phyloP scores from a whole-genome alignment of 2,113 vertebrate species.

The Oophaga pumilio region DNA sequence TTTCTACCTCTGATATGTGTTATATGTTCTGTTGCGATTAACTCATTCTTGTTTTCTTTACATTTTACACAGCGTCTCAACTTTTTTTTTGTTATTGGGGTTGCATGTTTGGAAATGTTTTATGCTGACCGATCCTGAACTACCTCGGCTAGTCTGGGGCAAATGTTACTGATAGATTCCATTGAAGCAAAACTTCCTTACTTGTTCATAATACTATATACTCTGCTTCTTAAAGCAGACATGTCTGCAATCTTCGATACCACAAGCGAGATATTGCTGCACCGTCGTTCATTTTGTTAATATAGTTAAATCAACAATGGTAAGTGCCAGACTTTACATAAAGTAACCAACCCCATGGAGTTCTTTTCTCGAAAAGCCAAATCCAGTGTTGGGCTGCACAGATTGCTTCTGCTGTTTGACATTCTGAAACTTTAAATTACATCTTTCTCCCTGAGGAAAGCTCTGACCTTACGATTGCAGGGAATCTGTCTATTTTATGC shows the following conservation, averaged over 20 bases:
- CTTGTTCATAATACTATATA: not conserved
- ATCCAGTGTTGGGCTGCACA: not conserved
- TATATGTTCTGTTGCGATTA: too few species aligned
- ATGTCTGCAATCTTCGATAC: not conserved
- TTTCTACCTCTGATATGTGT: too few species aligned
- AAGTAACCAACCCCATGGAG: constrained; percentile 1
- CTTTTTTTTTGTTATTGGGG: too few species aligned
- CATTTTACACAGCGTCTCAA: too few species aligned
- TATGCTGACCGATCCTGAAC: too few species aligned
- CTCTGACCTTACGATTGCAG: constrained; percentile 42
- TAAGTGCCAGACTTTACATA: constrained; percentile 22
- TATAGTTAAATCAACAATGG: not conserved
- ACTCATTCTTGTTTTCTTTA: too few species aligned
- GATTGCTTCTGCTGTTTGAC: constrained; percentile 32
- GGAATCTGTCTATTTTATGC: constrained; percentile 43
- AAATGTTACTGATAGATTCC: too few species aligned
- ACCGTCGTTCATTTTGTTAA: not conserved
- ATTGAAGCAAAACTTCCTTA: not conserved
- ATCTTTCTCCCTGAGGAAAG: constrained; percentile 21
- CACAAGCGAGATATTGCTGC: not conserved
- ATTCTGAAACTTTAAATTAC: constrained; percentile 43
- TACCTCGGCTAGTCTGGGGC: too few species aligned
- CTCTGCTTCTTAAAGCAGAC: not conserved
- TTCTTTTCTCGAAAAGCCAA: constrained; percentile 31
- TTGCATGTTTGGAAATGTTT: too few species aligned